These are phyloP conservation scores for Danio aesculapii DNA, from an alignment of 2,797 vertebrate genomes.

Conservation along the genomic window DNA sequence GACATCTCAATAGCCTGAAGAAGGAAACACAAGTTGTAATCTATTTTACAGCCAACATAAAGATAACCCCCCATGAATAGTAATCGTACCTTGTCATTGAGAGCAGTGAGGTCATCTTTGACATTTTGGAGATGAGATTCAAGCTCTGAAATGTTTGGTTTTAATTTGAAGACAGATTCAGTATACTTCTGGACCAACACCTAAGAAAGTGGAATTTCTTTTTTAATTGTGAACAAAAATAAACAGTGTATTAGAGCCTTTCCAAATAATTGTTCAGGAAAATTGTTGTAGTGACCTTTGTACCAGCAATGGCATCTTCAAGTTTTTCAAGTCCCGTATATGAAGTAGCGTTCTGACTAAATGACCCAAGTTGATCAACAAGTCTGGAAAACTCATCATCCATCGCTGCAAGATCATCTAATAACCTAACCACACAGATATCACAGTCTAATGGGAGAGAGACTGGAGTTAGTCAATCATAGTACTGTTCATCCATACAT, in stretches of 20 bases:
- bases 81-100: slow-evolving; percentile 82
- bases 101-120: slow-evolving; percentile 72
- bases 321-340: slow-evolving; percentile 73
- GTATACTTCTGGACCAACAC: slow-evolving; percentile 70
- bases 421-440: slow-evolving; percentile 79
- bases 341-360: slow-evolving; percentile 55
- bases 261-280: background rate
- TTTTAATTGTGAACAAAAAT: background rate
- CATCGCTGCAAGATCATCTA: slow-evolving; percentile 76
- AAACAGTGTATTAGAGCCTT: background rate
- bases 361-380: slow-evolving; percentile 75
- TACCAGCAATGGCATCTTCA: slow-evolving; percentile 73
- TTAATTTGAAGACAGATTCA: slow-evolving; percentile 69
- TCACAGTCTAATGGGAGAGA: slow-evolving; percentile 78
- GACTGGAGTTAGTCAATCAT: background rate
- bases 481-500: background rate
- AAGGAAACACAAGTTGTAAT: slow-evolving; percentile 24
- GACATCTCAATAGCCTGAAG: slow-evolving; percentile 75
- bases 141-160: slow-evolving; percentile 73
- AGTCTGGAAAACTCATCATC: slow-evolving; percentile 70
- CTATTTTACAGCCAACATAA: background rate
- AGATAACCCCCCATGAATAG: slow-evolving; percentile 24
- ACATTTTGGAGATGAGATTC: slow-evolving; percentile 74
- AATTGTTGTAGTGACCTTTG: slow-evolving; percentile 75
- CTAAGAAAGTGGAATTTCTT: slow-evolving; percentile 63